phyloP scores from a whole-genome alignment of 2,113 vertebrate genomes.

The Pedetes capensis region DNA sequence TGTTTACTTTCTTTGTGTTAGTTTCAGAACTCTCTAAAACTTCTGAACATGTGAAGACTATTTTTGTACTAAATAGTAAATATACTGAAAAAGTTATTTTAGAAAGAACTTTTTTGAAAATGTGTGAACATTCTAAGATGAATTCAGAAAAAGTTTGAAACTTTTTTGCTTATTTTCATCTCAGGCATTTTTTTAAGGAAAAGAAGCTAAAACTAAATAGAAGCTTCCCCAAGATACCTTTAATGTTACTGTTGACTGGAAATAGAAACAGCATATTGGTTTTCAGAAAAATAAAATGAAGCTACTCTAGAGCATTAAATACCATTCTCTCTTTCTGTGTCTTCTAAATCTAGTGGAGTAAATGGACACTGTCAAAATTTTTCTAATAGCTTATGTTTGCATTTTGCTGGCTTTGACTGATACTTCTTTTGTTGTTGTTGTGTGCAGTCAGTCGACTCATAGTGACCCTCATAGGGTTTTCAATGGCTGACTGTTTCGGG shows the following conservation, averaged over 20 bases:
- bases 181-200: conserved; percentile 4
- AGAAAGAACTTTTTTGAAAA: neutral
- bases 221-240: neutral
- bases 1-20: conserved; percentile 20
- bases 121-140: neutral
- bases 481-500: no score
- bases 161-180: neutral
- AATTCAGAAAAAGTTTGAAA: conserved; percentile 8
- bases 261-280: neutral
- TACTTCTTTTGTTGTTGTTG: no score
- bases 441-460: no score
- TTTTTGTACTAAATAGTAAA: conserved; percentile 1
- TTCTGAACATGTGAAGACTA: neutral
- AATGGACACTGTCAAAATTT: neutral
- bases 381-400: neutral
- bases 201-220: neutral
- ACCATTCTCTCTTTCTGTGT: neutral
- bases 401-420: neutral
- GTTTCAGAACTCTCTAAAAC: neutral
- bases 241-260: neutral
- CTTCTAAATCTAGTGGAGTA: neutral
- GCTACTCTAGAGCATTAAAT: neutral
- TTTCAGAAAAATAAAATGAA: neutral
- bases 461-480: no score
- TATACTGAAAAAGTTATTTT: neutral